Percentiles rank a stretch among this genome's conserved stretches.
These are phyloP conservation scores for Drosophila subobscura DNA, from an alignment of 1,140 invertebrate species.

Conservation along the genomic window DNA sequence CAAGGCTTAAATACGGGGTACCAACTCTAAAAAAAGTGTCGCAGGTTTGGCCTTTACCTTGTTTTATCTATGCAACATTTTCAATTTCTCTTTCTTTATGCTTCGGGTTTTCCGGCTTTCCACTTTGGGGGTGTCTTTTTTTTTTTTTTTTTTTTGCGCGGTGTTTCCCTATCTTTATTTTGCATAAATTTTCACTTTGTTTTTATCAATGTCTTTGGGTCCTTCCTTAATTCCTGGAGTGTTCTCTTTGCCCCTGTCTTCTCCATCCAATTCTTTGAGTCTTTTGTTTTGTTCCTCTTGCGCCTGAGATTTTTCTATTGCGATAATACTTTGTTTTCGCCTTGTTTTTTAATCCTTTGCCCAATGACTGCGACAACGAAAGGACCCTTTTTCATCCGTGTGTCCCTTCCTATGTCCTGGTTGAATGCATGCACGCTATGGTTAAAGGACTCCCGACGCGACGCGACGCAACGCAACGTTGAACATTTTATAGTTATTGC, in stretches of 20 bases:
- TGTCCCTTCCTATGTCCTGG: constrained; percentile 9
- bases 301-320: constrained; percentile 61
- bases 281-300: constrained; percentile 43
- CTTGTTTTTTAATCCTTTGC: constrained; percentile 61
- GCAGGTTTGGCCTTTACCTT: constrained; percentile 18
- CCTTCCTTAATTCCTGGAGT: not conserved
- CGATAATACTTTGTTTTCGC: constrained; percentile 55
- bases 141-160: not conserved
- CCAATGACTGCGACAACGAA: constrained; percentile 45
- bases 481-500: constrained; percentile 69
- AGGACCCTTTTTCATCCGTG: constrained; percentile 23
- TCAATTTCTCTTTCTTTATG: not conserved
- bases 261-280: constrained; percentile 1
- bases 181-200: constrained; percentile 72
- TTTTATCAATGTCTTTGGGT: constrained; percentile 44
- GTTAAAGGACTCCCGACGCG: not conserved
- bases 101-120: not conserved
- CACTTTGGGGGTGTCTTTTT: constrained; percentile 15
- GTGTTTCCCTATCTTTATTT: constrained; percentile 52
- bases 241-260: not conserved
- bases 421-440: constrained; percentile 54
- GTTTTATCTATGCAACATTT: constrained; percentile 1
- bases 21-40: too few relatives aligned
- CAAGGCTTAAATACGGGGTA: too few relatives aligned
- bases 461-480: constrained; percentile 3